These are phyloP conservation scores for Cryptus armator DNA, from an alignment of 2,888 invertebrate genomes.

Conservation along the genomic window DNA sequence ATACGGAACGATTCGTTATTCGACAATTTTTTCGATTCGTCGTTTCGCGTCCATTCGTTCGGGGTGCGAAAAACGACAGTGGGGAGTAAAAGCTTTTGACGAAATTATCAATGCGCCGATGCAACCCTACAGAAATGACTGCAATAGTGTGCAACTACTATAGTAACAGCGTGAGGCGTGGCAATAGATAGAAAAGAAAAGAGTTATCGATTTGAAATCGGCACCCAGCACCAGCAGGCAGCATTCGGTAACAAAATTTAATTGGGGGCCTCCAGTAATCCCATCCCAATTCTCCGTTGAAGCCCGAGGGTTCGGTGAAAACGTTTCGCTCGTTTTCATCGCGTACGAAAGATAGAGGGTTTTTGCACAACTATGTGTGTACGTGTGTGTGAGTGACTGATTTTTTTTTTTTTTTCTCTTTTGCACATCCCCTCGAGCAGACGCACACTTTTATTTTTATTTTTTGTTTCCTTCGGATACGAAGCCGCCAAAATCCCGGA, in stretches of 20 bases:
- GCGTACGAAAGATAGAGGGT: slow-evolving; percentile 48
- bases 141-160: slow-evolving; percentile 5
- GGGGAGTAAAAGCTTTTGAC: background rate
- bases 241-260: slow-evolving; percentile 76
- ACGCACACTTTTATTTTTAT: slow-evolving; percentile 38
- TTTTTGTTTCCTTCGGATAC: slow-evolving; percentile 5
- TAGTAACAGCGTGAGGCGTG: slow-evolving; percentile 24
- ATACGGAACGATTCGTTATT: background rate
- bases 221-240: slow-evolving; percentile 54
- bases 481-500: slow-evolving; percentile 43
- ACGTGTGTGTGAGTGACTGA: background rate
- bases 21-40: background rate
- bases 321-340: slow-evolving; percentile 59
- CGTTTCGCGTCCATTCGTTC: background rate
- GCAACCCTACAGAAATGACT: background rate
- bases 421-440: slow-evolving; percentile 8
- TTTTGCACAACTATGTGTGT: slow-evolving; percentile 40
- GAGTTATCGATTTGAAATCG: slow-evolving; percentile 66
- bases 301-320: slow-evolving; percentile 52
- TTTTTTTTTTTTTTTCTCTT: slow-evolving; percentile 15
- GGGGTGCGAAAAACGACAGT: background rate
- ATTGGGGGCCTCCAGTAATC: slow-evolving; percentile 77
- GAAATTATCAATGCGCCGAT: slow-evolving; percentile 23
- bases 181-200: slow-evolving; percentile 38
- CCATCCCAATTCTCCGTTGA: slow-evolving; percentile 75